phyloP scores from a whole-genome alignment of 2,797 vertebrate species.

The Leptodactylus fallax region DNA sequence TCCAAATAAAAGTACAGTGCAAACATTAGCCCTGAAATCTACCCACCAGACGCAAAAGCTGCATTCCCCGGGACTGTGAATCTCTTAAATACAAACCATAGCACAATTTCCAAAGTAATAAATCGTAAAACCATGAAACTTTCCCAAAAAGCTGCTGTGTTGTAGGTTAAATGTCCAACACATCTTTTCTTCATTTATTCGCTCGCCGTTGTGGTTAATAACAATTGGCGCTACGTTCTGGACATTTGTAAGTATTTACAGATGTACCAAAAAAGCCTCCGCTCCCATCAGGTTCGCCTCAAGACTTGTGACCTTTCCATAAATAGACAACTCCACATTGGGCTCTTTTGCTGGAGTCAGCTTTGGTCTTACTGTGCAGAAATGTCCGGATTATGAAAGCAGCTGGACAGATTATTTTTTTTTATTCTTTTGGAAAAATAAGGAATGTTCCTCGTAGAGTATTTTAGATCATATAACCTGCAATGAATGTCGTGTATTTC shows the following conservation, averaged over 20 bases:
- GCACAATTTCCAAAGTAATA: conserved; percentile 63
- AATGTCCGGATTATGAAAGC: conserved; percentile 45
- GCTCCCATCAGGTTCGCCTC: conserved; percentile 45
- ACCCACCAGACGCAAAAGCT: conserved; percentile 51
- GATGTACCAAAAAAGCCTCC: conserved; percentile 47
- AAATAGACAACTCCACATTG: conserved; percentile 47
- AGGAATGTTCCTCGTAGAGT: conserved; percentile 24
- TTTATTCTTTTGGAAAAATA: neutral
- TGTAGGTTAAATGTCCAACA: conserved; percentile 59
- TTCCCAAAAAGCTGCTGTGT: conserved; percentile 56
- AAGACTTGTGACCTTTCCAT: conserved; percentile 51
- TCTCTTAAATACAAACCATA: conserved; percentile 54
- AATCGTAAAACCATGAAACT: conserved; percentile 53
- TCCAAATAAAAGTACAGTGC: conserved; percentile 43
- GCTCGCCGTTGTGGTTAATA: conserved; percentile 60
- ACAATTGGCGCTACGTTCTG: conserved; percentile 53
- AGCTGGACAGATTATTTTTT: conserved; percentile 40
- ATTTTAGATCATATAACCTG: conserved; percentile 45
- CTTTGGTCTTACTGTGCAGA: conserved; percentile 33
- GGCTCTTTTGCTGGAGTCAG: neutral
- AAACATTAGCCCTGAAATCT: conserved; percentile 42
- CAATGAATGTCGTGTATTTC: conserved; percentile 36
- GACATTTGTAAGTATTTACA: conserved; percentile 56
- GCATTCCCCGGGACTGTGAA: conserved; percentile 56
- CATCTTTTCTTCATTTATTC: conserved; percentile 59